Conservation (phyloP, 2,797 vertebrate genomes). For the Parauchenoglanis ngamensis region DNA sequence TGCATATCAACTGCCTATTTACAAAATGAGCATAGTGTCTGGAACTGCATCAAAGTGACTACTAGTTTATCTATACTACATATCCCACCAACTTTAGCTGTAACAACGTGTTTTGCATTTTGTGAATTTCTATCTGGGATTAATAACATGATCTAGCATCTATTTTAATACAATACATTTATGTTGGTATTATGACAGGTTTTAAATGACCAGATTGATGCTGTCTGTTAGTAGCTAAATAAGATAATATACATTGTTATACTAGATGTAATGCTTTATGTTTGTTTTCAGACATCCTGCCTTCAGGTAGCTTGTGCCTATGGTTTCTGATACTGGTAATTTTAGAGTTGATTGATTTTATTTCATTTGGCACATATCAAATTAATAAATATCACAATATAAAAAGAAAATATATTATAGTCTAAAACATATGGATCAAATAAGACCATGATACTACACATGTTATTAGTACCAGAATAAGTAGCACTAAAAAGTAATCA, state of each 20-base stretch:
- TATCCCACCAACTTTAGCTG: background rate
- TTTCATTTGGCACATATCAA: too few species aligned
- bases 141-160: background rate
- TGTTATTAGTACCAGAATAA: too few species aligned
- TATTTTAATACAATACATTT: background rate
- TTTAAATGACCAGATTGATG: background rate
- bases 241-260: background rate
- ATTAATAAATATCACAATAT: too few species aligned
- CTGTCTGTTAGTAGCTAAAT: background rate
- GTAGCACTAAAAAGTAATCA: too few species aligned
- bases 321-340: background rate
- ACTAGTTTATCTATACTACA: background rate
- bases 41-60: background rate
- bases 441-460: too few species aligned
- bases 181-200: background rate
- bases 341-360: too few species aligned
- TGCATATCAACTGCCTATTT: background rate
- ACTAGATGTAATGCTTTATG: background rate
- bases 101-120: background rate
- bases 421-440: too few species aligned
- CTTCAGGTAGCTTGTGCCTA: conserved; percentile 4
- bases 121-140: background rate
- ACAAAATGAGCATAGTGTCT: background rate
- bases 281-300: background rate
- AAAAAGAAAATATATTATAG: too few species aligned